These are phyloP conservation scores for Pararge aegeria DNA, from an alignment of 1,140 invertebrate species.

Conservation along the genomic window DNA sequence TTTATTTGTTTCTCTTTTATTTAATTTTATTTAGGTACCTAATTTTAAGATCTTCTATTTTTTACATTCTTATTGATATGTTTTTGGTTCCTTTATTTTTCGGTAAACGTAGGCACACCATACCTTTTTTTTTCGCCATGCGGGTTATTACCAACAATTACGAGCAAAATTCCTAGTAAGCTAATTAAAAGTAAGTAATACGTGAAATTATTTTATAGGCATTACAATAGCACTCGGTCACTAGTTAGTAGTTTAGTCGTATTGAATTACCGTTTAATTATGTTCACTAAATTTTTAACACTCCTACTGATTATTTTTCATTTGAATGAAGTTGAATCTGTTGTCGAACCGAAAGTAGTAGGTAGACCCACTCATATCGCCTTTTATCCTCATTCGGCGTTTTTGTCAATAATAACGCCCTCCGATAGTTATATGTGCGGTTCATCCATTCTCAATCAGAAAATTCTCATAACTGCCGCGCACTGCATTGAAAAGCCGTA, in stretches of 20 bases:
- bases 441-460: conserved; percentile 22
- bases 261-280: no score
- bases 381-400: neutral
- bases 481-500: conserved; percentile 33
- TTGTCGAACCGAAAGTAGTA: neutral
- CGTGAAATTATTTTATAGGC: no score
- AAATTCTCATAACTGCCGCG: conserved; percentile 34
- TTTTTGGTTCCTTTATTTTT: no score
- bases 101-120: no score
- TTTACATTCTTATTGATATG: no score
- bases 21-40: no score
- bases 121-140: no score
- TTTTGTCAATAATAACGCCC: neutral
- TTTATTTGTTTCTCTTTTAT: no score
- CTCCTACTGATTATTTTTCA: neutral
- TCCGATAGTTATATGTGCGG: conserved; percentile 21
- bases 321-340: neutral
- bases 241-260: no score
- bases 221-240: neutral
- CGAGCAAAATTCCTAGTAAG: neutral
- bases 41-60: no score
- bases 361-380: neutral
- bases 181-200: neutral
- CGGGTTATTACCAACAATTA: no score
- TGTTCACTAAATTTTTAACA: no score